phyloP scores from a whole-genome alignment of 1,140 invertebrate species.

The Antheraea pernyi region DNA sequence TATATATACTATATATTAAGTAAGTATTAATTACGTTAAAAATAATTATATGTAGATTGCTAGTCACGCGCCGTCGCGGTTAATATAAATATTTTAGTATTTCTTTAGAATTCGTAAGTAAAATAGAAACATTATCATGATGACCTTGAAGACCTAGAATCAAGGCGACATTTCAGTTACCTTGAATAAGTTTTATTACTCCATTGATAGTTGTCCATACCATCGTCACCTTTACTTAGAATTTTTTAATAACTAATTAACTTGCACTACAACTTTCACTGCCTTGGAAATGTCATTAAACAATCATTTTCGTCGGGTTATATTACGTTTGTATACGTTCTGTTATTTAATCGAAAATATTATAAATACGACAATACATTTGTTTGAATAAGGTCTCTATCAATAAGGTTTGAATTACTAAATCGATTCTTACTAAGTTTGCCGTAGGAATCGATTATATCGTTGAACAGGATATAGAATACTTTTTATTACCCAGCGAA shows the following conservation, averaged over 20 bases:
- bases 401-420: too few species aligned
- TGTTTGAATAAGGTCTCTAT: too few species aligned
- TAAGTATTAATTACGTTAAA: not conserved
- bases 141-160: conserved; percentile 1
- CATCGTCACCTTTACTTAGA: not conserved
- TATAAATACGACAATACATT: too few species aligned
- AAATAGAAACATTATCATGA: conserved; percentile 8
- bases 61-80: not conserved
- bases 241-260: not conserved
- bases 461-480: too few species aligned
- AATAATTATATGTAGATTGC: not conserved
- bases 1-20: not conserved
- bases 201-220: not conserved
- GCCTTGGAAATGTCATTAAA: too few species aligned
- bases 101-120: not conserved
- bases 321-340: too few species aligned
- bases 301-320: too few species aligned
- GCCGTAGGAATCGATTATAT: too few species aligned
- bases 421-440: too few species aligned
- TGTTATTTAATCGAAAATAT: too few species aligned
- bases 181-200: not conserved
- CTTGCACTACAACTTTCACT: not conserved
- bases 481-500: too few species aligned
- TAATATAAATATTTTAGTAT: not conserved
- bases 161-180: conserved; percentile 1